Conservation (phyloP, 2,888 invertebrate genomes). For the Acrobasis suavella region DNA sequence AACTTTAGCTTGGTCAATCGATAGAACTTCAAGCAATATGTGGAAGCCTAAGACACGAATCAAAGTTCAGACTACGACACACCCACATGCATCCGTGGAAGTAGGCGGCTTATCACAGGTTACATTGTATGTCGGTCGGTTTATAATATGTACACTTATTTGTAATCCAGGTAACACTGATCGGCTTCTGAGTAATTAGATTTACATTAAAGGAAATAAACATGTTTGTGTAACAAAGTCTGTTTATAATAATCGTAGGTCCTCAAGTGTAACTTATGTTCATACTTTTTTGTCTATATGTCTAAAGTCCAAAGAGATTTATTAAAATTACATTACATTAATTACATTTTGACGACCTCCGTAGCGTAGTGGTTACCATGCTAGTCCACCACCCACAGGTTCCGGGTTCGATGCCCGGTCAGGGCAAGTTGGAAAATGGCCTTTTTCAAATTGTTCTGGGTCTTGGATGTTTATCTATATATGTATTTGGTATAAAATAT, state of each 20-base stretch:
- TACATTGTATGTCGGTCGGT: neutral
- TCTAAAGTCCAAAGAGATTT: no score
- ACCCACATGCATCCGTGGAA: neutral
- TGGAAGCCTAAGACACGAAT: neutral
- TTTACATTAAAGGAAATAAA: conserved; percentile 1
- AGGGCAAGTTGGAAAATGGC: no score
- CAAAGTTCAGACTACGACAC: conserved; percentile 6
- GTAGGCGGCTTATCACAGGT: neutral
- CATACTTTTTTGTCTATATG: no score
- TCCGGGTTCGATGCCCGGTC: no score
- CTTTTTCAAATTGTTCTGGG: no score
- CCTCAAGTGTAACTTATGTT: neutral
- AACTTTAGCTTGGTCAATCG: neutral
- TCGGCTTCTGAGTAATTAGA: neutral
- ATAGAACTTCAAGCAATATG: conserved; percentile 6
- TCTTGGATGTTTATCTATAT: no score
- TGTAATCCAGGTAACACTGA: neutral
- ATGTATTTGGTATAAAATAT: no score
- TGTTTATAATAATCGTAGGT: neutral
- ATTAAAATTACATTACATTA: no score
- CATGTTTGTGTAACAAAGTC: neutral
- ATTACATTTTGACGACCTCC: no score
- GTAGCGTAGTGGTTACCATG: no score
- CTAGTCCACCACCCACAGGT: no score
- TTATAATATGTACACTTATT: neutral